Conservation (phyloP, 2,888 invertebrate genomes). For the Polymixis flavicincta region DNA sequence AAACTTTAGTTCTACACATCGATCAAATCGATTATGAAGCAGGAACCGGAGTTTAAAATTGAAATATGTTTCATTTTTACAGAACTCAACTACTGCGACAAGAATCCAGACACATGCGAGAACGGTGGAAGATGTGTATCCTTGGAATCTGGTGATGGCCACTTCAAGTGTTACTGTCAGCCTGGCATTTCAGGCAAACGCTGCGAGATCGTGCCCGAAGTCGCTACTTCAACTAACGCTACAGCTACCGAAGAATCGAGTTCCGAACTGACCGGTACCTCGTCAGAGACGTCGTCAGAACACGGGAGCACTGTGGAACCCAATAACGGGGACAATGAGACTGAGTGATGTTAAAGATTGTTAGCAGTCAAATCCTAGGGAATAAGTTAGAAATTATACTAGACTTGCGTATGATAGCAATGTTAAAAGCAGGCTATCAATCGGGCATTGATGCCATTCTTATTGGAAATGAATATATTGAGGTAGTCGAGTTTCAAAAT, state of each 20-base stretch:
- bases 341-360: conserved; percentile 70
- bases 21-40: too few relatives aligned
- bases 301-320: conserved; percentile 67
- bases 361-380: conserved; percentile 41
- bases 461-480: not conserved
- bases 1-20: too few relatives aligned
- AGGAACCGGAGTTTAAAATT: too few relatives aligned
- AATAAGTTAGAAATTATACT: not conserved
- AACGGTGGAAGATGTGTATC: conserved; percentile 96
- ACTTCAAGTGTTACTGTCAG: conserved; percentile 94
- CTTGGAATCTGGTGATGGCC: conserved; percentile 94
- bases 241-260: conserved; percentile 49
- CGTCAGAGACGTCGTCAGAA: conserved; percentile 33
- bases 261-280: conserved; percentile 18
- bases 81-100: conserved; percentile 93
- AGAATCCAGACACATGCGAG: conserved; percentile 93
- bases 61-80: not conserved
- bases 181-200: conserved; percentile 94
- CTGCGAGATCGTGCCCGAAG: conserved; percentile 92
- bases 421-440: not conserved
- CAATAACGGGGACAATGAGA: conserved; percentile 80
- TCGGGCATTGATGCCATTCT: not conserved
- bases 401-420: not conserved
- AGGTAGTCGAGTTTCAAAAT: not conserved
- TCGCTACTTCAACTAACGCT: conserved; percentile 46